phyloP scores from a whole-genome alignment of 2,888 invertebrate genomes.

The Himalopsyche anomala region DNA sequence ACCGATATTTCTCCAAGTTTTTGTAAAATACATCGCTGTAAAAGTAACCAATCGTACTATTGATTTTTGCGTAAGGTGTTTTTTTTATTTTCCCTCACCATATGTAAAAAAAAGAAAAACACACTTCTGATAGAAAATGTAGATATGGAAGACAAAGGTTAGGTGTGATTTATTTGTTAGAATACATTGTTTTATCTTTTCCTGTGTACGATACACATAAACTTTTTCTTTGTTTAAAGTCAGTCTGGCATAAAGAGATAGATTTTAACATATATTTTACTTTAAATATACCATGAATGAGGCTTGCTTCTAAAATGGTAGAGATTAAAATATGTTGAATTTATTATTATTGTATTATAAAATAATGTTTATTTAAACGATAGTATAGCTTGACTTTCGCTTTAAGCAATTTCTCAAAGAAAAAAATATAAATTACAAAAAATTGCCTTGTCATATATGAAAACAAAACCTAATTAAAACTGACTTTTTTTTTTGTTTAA shows the following conservation, averaged over 20 bases:
- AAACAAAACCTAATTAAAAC: too few species aligned
- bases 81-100: slow-evolving; percentile 51
- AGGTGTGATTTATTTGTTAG: slow-evolving; percentile 64
- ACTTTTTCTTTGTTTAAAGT: slow-evolving; percentile 63
- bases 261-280: slow-evolving; percentile 19
- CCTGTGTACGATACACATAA: slow-evolving; percentile 55
- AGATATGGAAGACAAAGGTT: slow-evolving; percentile 60
- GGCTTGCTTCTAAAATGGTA: background rate
- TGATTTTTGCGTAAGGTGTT: slow-evolving; percentile 58
- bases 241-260: slow-evolving; percentile 57
- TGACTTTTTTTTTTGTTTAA: too few species aligned
- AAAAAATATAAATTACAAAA: too few species aligned
- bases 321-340: background rate
- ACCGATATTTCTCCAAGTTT: too few species aligned
- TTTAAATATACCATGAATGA: background rate
- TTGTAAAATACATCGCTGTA: too few species aligned
- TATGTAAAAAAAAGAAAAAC: slow-evolving; percentile 32
- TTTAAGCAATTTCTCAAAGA: too few species aligned
- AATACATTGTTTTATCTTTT: slow-evolving; percentile 62
- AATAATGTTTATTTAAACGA: too few species aligned
- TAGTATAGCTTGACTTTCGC: too few species aligned
- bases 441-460: too few species aligned
- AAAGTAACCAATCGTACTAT: slow-evolving; percentile 43
- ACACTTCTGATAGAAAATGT: slow-evolving; percentile 47
- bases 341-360: too few species aligned